Percentiles rank a stretch among this genome's conserved stretches.
These are phyloP conservation scores for Azemiops feae DNA, from an alignment of 2,113 vertebrate genomes.

Conservation along the genomic window DNA sequence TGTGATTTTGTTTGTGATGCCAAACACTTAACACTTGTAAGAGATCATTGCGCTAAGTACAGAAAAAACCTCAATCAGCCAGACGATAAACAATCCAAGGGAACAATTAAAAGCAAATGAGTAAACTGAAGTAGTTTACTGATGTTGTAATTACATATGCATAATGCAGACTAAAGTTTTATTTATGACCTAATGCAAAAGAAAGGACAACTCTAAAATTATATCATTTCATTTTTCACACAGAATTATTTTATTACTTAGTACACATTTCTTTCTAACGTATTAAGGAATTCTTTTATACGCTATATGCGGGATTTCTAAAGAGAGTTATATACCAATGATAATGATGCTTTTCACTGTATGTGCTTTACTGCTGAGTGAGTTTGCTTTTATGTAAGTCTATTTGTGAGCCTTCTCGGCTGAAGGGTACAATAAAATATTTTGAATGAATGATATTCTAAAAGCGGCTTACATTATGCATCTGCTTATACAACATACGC, in stretches of 20 bases:
- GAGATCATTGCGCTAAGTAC: not conserved
- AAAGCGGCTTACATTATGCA: not conserved
- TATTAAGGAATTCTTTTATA: not conserved
- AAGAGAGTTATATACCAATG: not conserved
- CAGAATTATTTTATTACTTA: not conserved
- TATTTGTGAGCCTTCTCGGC: not conserved
- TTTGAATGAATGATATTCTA: not conserved
- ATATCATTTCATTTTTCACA: not conserved
- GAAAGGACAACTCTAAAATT: not conserved
- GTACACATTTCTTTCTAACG: not conserved
- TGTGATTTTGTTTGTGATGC: not conserved
- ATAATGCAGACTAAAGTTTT: not conserved
- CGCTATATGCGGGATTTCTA: not conserved
- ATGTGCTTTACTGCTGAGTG: not conserved
- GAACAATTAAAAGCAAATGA: not conserved
- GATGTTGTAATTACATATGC: conserved; percentile 2
- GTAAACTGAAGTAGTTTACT: not conserved
- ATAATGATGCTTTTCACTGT: not conserved
- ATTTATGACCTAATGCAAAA: not conserved
- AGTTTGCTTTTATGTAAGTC: not conserved
- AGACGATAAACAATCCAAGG: conserved; percentile 2
- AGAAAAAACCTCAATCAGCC: not conserved
- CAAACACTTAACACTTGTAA: not conserved
- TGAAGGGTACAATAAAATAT: not conserved
- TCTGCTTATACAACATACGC: not conserved